Evolutionary conservation across 2,113 vertebrate species (phyloP).

Genomic region (Tretioscincus oriximinensis): DNA sequence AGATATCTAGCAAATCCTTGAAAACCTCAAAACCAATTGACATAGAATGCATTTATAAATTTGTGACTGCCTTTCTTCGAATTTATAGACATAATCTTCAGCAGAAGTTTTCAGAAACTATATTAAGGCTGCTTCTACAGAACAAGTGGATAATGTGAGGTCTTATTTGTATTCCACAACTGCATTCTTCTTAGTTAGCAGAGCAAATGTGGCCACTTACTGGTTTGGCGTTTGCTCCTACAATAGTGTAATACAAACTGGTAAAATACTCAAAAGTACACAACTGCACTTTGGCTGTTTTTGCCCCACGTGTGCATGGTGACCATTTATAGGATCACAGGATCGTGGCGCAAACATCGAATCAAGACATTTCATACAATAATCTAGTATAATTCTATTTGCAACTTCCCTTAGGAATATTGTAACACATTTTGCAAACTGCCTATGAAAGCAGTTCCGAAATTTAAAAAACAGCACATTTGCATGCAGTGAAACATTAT

Average conservation of each 20-base stretch:
- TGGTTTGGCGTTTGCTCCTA: too few relatives aligned
- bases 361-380: background rate
- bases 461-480: background rate
- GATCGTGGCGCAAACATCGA: background rate
- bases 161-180: too few relatives aligned
- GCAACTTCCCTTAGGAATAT: background rate
- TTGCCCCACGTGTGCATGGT: too few relatives aligned
- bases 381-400: too few relatives aligned
- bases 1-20: background rate
- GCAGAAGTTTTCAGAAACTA: background rate
- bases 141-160: too few relatives aligned
- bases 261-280: too few relatives aligned
- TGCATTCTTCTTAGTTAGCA: too few relatives aligned
- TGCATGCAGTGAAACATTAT: background rate
- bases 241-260: too few relatives aligned
- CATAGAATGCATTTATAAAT: background rate
- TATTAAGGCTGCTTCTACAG: background rate
- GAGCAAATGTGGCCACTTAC: too few relatives aligned
- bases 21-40: background rate
- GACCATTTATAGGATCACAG: background rate
- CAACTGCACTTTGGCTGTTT: too few relatives aligned
- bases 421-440: background rate
- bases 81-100: background rate
- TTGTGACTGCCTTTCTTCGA: background rate
- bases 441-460: background rate